phyloP scores from a whole-genome alignment of 2,888 invertebrate genomes.

The Saturnia pavonia region DNA sequence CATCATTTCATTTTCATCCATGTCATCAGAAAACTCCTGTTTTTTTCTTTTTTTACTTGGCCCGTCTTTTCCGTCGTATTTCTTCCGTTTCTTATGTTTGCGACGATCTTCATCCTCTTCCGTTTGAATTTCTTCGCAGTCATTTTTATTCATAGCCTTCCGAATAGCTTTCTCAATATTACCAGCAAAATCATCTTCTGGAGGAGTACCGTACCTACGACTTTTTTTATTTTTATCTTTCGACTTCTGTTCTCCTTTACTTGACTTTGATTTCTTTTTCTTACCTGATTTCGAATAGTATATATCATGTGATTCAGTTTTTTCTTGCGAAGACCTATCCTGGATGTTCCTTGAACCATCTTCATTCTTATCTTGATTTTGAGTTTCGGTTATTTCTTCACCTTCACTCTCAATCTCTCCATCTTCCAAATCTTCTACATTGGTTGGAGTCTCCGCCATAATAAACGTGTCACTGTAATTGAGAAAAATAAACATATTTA shows the following conservation, averaged over 20 bases:
- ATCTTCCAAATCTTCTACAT: constrained; percentile 88
- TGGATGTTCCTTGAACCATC: constrained; percentile 38
- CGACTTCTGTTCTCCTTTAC: constrained; percentile 72
- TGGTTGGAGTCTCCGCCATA: constrained; percentile 60
- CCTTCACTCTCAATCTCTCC: constrained; percentile 90
- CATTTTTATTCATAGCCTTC: constrained; percentile 87
- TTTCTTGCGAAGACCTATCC: constrained; percentile 44
- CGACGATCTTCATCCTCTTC: constrained; percentile 78
- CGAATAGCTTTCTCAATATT: constrained; percentile 90
- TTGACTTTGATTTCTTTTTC: constrained; percentile 76
- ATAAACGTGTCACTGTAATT: constrained; percentile 66
- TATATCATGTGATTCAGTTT: constrained; percentile 57
- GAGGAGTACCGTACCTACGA: constrained; percentile 64
- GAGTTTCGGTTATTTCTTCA: constrained; percentile 59
- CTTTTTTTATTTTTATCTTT: constrained; percentile 79
- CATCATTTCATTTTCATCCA: constrained; percentile 91
- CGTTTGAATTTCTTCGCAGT: constrained; percentile 64
- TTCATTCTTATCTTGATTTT: constrained; percentile 47
- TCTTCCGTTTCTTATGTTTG: constrained; percentile 81
- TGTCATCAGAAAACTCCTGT: constrained; percentile 79
- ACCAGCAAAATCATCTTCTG: constrained; percentile 89
- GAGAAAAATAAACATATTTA: constrained; percentile 31
- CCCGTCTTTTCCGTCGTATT: constrained; percentile 81
- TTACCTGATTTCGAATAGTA: constrained; percentile 74
- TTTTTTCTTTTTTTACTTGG: constrained; percentile 82